Evolutionary conservation across 1,140 invertebrate species (phyloP).

Genomic region (Drosophila sucinea): DNA sequence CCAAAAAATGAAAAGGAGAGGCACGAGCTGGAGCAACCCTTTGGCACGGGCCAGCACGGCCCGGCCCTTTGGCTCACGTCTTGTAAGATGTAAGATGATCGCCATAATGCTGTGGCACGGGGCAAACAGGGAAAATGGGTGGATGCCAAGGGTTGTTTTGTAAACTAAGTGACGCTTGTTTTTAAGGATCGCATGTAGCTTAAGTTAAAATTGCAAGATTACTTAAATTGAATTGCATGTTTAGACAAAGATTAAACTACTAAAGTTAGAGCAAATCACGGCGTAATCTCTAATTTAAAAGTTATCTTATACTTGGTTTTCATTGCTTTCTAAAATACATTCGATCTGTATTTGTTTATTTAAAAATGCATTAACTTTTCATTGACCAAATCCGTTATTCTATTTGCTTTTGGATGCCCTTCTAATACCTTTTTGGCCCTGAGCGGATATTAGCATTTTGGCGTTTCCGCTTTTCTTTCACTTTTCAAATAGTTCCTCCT

Average conservation of each 20-base stretch:
- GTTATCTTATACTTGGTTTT: too few relatives aligned
- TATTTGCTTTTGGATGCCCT: slow-evolving; percentile 46
- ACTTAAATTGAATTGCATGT: too few relatives aligned
- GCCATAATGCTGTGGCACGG: slow-evolving; percentile 41
- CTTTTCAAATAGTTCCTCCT: slow-evolving; percentile 62
- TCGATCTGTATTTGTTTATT: slow-evolving; percentile 9
- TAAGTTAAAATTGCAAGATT: not conserved
- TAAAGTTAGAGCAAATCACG: too few relatives aligned
- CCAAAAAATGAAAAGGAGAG: slow-evolving; percentile 17
- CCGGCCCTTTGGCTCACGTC: not conserved
- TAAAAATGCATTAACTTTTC: not conserved
- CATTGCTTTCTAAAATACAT: not conserved
- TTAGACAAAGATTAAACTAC: too few relatives aligned
- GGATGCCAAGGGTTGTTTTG: not conserved
- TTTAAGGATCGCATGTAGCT: not conserved
- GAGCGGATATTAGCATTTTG: slow-evolving; percentile 69
- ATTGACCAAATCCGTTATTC: slow-evolving; percentile 46
- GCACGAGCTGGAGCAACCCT: slow-evolving; percentile 66
- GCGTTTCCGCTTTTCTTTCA: slow-evolving; percentile 73
- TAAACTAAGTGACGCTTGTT: not conserved
- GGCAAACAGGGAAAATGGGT: not conserved
- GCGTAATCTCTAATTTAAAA: too few relatives aligned
- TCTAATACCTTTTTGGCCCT: slow-evolving; percentile 32
- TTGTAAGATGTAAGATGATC: slow-evolving; percentile 56
- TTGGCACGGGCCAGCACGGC: slow-evolving; percentile 48